phyloP scores from a whole-genome alignment of 2,113 vertebrate genomes.

The Syngnathus scovelli region DNA sequence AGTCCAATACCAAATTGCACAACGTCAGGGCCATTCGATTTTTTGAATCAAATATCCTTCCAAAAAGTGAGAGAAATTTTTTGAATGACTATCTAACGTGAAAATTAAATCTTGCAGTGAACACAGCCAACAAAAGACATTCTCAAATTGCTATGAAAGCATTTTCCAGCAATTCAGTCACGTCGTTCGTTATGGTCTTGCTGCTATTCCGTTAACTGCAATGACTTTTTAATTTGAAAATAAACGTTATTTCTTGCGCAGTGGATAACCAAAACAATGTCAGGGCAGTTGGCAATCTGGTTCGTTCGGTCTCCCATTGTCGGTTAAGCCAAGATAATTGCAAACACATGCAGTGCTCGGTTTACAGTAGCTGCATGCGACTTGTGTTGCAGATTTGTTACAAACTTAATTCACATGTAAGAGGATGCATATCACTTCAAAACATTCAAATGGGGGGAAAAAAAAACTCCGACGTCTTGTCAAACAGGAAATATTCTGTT shows the following conservation, averaged over 20 bases:
- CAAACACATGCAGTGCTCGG: constrained; percentile 43
- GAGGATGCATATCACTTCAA: too few relatives aligned
- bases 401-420: neutral
- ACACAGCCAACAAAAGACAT: neutral
- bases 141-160: constrained; percentile 42
- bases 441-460: too few relatives aligned
- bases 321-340: constrained; percentile 20
- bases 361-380: neutral
- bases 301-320: constrained; percentile 3
- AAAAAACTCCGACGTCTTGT: constrained; percentile 4
- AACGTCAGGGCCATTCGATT: neutral
- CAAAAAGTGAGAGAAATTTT: neutral
- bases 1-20: neutral
- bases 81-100: too few relatives aligned
- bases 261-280: constrained; percentile 28
- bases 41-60: neutral
- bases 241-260: constrained; percentile 18
- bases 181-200: constrained; percentile 14
- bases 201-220: constrained; percentile 47
- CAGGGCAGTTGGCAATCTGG: constrained; percentile 3
- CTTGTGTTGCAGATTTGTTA: constrained; percentile 18
- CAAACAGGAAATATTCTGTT: constrained; percentile 33
- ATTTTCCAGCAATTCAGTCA: constrained; percentile 17
- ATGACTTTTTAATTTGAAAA: constrained; percentile 25
- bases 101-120: too few relatives aligned